Evolutionary conservation across 1,140 invertebrate species (phyloP), one percentile per base, ranked within the genome.

Genomic region (Leptinotarsa defecta): DNA sequence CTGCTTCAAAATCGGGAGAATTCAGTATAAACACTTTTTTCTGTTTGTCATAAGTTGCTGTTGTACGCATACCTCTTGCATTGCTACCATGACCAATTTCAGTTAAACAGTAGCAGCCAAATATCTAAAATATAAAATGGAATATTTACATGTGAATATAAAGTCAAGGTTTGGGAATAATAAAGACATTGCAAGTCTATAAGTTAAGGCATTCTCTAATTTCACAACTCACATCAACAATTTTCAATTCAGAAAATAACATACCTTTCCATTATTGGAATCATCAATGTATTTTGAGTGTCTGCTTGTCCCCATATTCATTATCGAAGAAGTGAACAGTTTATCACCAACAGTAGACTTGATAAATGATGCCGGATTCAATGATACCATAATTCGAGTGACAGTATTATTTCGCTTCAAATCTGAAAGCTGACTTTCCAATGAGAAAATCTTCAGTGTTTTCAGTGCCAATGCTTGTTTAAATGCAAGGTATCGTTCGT

Each of bases 1-100:
- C 94, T 19, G 96, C 95, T 86, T 98, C 93, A 87, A 98, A 95
- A 85, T 96, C 93, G 0, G 96, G 96, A 0, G 96, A 94, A 84
- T 98, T 91, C 13, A 99, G 87, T 34, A 98, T 88, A 87, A 98
- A 98, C 83, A 92, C 89, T 87, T 93, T 86, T 3, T 89, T 91
- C 24, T 86, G 85, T 1, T 91, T 87, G 85, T 98, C 94, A 86
- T 94, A 99, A 0, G 91, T 95, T 3, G 96, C 96, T n/a, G 91
- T 94, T 1, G 97, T 98, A 78, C 93, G 89, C 89, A 98, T 94
- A 48, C 91, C 92, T 81, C 94, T 95, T 4, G 94, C 95, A 86
- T 99, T 98, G 27, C 94, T 96, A 1, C 97, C 97, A 87, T 99
- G 97, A 61, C 93, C 91, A 68, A 98, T 89, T 88, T 99, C 97